Percentiles rank a stretch among this genome's conserved stretches.
Evolutionary conservation across 2,888 invertebrate genomes (phyloP).

Genomic region (Erpobdella octoculata): DNA sequence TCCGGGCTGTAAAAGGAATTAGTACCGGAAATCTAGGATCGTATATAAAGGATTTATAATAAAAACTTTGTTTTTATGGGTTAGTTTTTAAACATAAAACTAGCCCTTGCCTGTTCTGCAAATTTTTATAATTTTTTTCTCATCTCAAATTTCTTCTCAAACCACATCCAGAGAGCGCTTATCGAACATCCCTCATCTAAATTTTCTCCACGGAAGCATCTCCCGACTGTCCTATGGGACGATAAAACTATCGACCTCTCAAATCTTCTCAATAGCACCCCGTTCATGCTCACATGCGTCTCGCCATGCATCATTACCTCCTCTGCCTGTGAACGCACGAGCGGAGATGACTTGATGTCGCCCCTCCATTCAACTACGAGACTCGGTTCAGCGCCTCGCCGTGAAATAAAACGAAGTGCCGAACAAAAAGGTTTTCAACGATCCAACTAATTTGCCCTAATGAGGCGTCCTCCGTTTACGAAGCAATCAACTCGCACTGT

Average conservation of each 20-base stretch:
- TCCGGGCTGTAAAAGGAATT: too few relatives aligned
- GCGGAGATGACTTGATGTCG: constrained; percentile 12
- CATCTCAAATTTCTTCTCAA: too few relatives aligned
- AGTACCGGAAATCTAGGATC: too few relatives aligned
- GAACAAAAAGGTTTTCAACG: background rate
- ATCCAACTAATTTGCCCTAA: constrained; percentile 12
- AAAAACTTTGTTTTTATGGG: too few relatives aligned
- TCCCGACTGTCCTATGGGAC: background rate
- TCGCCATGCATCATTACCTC: constrained; percentile 16
- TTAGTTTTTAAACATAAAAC: too few relatives aligned
- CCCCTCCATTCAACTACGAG: constrained; percentile 16
- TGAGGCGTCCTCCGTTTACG: constrained; percentile 11
- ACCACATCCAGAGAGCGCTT: too few relatives aligned
- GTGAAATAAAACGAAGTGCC: constrained; percentile 4
- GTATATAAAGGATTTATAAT: too few relatives aligned
- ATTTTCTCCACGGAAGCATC: too few relatives aligned
- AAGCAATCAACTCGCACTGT: constrained; percentile 15
- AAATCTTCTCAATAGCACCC: constrained; percentile 5
- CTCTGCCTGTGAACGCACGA: background rate
- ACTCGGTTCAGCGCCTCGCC: constrained; percentile 1
- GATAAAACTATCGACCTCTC: constrained; percentile 8
- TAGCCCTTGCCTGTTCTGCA: too few relatives aligned
- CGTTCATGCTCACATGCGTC: constrained; percentile 2
- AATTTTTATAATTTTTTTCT: too few relatives aligned
- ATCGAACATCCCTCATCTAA: too few relatives aligned